Percentiles rank a stretch among this genome's conserved stretches.
Conservation (phyloP, 2,113 vertebrate genomes). For the Lucifuga dentata region DNA sequence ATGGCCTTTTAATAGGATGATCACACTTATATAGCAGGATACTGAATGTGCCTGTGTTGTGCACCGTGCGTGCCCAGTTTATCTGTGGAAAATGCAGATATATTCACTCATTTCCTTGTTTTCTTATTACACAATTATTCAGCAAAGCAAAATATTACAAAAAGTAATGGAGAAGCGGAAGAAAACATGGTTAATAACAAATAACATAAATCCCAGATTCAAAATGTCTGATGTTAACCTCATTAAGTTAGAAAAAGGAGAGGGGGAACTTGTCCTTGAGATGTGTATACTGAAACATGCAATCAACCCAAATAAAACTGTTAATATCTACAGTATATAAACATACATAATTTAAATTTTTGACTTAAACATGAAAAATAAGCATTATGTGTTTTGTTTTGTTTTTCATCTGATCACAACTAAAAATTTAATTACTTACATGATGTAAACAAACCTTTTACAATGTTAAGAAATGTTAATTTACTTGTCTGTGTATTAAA, state of each 20-base stretch:
- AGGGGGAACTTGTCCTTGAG: slow-evolving; percentile 17
- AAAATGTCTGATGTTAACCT: slow-evolving; percentile 32
- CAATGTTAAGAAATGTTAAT: no score
- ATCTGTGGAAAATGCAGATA: slow-evolving; percentile 21
- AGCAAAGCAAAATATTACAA: slow-evolving; percentile 17
- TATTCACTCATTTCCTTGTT: slow-evolving; percentile 9
- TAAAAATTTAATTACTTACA: no score
- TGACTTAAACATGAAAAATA: no score
- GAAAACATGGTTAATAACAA: slow-evolving; percentile 40
- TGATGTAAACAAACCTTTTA: no score
- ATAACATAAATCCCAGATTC: slow-evolving; percentile 48
- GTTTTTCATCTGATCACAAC: no score
- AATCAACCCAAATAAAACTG: no score
- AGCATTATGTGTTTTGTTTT: no score
- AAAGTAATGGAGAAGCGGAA: not conserved
- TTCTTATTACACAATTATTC: slow-evolving; percentile 22
- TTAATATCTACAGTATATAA: no score
- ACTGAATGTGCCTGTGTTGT: slow-evolving; percentile 17
- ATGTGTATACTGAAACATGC: no score
- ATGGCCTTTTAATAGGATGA: slow-evolving; percentile 75
- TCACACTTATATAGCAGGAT: slow-evolving; percentile 44
- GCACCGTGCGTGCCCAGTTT: not conserved
- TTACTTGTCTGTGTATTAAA: no score
- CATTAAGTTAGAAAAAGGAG: slow-evolving; percentile 3
- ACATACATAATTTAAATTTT: no score